Evolutionary conservation across 2,113 vertebrate genomes (phyloP).

Genomic region (Aphelocoma coerulescens): DNA sequence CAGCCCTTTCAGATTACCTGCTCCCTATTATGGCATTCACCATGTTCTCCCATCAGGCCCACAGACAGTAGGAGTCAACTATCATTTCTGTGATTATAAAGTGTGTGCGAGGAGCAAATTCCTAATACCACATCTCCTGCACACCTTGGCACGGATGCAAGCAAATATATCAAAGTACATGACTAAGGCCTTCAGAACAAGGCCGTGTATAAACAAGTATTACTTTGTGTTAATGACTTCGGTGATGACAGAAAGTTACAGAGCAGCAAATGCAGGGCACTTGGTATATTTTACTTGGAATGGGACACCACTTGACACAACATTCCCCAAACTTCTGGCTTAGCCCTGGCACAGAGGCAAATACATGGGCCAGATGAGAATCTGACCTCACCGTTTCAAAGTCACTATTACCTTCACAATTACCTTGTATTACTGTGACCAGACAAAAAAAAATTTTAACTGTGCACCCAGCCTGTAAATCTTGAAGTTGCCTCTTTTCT

Average conservation of each 20-base stretch:
- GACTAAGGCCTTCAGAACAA: neutral
- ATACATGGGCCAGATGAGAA: neutral
- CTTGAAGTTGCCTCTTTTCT: neutral
- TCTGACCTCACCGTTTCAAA: slow-evolving; percentile 42
- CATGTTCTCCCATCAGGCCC: neutral
- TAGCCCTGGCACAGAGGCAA: neutral
- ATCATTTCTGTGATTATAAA: neutral
- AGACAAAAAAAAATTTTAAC: slow-evolving; percentile 38
- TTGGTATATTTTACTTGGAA: slow-evolving; percentile 59
- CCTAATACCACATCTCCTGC: neutral
- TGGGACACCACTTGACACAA: neutral
- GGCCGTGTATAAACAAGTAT: neutral
- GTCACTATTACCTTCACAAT: neutral
- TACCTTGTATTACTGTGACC: neutral
- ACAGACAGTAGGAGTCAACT: neutral
- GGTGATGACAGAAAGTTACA: slow-evolving; percentile 47
- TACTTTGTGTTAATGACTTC: slow-evolving; percentile 33
- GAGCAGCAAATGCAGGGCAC: neutral
- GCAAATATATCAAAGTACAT: neutral
- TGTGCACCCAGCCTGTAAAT: slow-evolving; percentile 2
- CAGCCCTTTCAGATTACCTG: neutral
- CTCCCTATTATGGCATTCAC: neutral
- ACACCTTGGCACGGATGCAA: neutral
- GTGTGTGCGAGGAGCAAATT: neutral
- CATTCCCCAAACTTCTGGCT: neutral